Conservation (phyloP, 2,797 vertebrate species). For the Oryzias sinensis region DNA sequence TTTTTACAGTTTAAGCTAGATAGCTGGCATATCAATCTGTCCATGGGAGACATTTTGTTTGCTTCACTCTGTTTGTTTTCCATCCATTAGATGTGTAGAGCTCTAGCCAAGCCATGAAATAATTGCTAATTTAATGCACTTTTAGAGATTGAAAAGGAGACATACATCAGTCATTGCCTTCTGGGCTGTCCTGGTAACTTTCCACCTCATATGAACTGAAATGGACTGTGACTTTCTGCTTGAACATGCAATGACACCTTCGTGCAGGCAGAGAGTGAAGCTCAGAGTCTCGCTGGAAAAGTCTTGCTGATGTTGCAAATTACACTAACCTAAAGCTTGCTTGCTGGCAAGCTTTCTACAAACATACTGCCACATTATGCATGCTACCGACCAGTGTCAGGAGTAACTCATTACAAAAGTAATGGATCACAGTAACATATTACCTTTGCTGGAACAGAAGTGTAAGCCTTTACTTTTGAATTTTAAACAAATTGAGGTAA, state of each 20-base stretch:
- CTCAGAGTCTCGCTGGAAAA: constrained; percentile 27
- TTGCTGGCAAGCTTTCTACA: constrained; percentile 30
- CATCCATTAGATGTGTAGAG: constrained; percentile 28
- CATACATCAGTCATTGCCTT: constrained; percentile 58
- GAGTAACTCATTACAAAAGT: too few species aligned
- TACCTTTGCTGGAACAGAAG: too few species aligned
- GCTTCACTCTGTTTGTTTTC: constrained; percentile 34
- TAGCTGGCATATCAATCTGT: constrained; percentile 8
- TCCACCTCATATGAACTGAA: constrained; percentile 66
- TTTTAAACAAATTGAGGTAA: too few species aligned
- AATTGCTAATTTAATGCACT: constrained; percentile 52
- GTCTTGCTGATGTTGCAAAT: constrained; percentile 32
- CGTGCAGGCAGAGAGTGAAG: constrained; percentile 30
- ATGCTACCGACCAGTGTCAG: constrained; percentile 30
- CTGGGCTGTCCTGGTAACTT: constrained; percentile 53
- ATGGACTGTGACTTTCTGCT: constrained; percentile 61
- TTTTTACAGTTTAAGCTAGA: constrained; percentile 20
- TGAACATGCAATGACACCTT: constrained; percentile 57
- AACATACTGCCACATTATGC: constrained; percentile 32
- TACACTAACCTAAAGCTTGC: constrained; percentile 35
- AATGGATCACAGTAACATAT: too few species aligned
- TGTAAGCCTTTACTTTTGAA: too few species aligned
- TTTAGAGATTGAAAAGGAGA: constrained; percentile 47
- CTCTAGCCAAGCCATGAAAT: constrained; percentile 34
- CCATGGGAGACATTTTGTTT: constrained; percentile 25